Evolutionary conservation across 2,888 invertebrate species (phyloP).

Genomic region (Hirudinaria manillensis): DNA sequence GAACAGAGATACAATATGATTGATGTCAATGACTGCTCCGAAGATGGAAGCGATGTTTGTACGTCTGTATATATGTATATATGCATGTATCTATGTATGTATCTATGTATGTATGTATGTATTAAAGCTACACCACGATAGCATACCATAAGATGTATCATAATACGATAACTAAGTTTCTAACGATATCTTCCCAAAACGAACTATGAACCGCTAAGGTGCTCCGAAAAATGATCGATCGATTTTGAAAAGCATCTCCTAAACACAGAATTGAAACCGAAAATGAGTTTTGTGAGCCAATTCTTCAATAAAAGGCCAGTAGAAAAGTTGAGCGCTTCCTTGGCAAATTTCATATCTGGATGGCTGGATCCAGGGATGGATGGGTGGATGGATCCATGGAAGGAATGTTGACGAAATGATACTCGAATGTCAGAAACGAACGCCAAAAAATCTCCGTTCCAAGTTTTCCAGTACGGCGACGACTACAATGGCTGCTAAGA

Average conservation of each 20-base stretch:
- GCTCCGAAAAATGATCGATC: too few relatives aligned
- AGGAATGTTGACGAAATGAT: constrained; percentile 8
- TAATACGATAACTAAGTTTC: too few relatives aligned
- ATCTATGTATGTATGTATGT: constrained; percentile 27
- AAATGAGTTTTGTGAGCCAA: too few relatives aligned
- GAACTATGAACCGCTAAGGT: too few relatives aligned
- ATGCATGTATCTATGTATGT: constrained; percentile 28
- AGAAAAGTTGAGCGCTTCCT: background rate
- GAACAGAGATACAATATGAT: background rate
- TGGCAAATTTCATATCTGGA: background rate
- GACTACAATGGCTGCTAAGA: constrained; percentile 34
- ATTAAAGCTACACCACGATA: too few relatives aligned
- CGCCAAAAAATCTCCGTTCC: background rate
- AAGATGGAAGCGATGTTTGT: constrained; percentile 9
- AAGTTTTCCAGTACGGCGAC: background rate
- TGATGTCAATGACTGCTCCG: constrained; percentile 1
- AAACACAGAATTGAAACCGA: too few relatives aligned
- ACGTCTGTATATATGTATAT: constrained; percentile 26
- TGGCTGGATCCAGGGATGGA: background rate
- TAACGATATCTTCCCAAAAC: too few relatives aligned
- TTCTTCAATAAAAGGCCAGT: background rate
- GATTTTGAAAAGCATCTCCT: too few relatives aligned
- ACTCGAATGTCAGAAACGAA: background rate
- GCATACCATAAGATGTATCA: too few relatives aligned
- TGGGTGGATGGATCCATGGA: background rate